A percentile compares a stretch with the other conserved stretches of the same genome.
Conservation (phyloP, 2,797 vertebrate species). For the Enteromius afrohamiltoni region DNA sequence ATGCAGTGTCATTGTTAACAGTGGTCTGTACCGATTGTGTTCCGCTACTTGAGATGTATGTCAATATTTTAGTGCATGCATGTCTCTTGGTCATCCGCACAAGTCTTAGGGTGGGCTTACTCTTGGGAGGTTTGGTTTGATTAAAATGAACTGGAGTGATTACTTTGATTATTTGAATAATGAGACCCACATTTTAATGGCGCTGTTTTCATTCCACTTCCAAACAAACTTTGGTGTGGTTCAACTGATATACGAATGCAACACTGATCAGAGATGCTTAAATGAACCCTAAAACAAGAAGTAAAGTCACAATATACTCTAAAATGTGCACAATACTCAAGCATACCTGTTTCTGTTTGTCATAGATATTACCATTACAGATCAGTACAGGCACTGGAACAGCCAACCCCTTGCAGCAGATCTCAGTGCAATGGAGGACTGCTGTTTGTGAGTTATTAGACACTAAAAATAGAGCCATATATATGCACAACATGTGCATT, state of each 20-base stretch:
- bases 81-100: not conserved
- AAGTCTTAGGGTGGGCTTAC: not conserved
- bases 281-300: not conserved
- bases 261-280: not conserved
- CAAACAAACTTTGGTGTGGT: not conserved
- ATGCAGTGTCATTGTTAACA: constrained; percentile 33
- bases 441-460: not conserved
- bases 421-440: not conserved
- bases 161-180: not conserved
- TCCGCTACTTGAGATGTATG: constrained; percentile 28
- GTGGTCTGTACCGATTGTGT: constrained; percentile 22
- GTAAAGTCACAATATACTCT: not conserved
- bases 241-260: not conserved
- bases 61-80: constrained; percentile 36
- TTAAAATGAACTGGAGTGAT: not conserved
- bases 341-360: not conserved
- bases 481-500: not conserved
- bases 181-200: not conserved
- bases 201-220: not conserved
- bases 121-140: not conserved
- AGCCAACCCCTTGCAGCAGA: not conserved
- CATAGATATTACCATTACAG: not conserved
- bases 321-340: not conserved
- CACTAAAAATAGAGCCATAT: not conserved
- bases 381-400: not conserved